A percentile compares a stretch with the other conserved stretches of the same genome.
Evolutionary conservation across 2,113 vertebrate species (phyloP).

Genomic region (Poecilia latipinna): DNA sequence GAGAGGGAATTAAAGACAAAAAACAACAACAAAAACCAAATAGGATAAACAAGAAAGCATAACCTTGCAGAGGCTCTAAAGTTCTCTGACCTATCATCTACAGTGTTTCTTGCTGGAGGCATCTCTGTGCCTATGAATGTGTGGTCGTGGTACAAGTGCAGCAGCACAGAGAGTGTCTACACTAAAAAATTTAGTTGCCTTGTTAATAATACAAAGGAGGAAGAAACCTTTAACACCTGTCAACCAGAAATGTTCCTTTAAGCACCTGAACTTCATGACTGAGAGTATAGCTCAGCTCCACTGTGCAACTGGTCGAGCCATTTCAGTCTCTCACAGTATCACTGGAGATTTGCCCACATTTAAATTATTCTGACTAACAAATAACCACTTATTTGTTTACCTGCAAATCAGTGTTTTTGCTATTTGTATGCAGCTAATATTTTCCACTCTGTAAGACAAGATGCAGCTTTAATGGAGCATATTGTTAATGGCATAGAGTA

Average conservation of each 20-base stretch:
- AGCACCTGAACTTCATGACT: neutral
- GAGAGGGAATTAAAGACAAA: constrained; percentile 31
- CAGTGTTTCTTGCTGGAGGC: constrained; percentile 41
- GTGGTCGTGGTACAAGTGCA: constrained; percentile 20
- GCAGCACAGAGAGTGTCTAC: constrained; percentile 13
- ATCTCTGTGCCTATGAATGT: constrained; percentile 25
- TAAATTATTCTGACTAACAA: constrained; percentile 75
- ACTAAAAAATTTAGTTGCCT: constrained; percentile 9
- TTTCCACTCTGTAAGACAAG: neutral
- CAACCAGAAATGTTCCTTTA: neutral
- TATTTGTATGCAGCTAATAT: neutral
- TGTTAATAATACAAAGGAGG: neutral
- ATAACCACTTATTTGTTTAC: constrained; percentile 60
- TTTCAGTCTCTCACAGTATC: constrained; percentile 5
- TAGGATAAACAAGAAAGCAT: constrained; percentile 57
- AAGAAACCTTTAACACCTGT: neutral
- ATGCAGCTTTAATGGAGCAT: neutral
- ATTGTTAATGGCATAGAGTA: neutral
- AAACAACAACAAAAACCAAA: constrained; percentile 4
- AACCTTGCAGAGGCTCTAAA: constrained; percentile 62
- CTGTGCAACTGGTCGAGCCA: neutral
- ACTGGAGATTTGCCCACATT: constrained; percentile 47
- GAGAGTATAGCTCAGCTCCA: neutral
- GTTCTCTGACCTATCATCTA: constrained; percentile 55
- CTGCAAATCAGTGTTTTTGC: constrained; percentile 58